Conservation (phyloP, 1,140 invertebrate species). For the Cotesia typhae region DNA sequence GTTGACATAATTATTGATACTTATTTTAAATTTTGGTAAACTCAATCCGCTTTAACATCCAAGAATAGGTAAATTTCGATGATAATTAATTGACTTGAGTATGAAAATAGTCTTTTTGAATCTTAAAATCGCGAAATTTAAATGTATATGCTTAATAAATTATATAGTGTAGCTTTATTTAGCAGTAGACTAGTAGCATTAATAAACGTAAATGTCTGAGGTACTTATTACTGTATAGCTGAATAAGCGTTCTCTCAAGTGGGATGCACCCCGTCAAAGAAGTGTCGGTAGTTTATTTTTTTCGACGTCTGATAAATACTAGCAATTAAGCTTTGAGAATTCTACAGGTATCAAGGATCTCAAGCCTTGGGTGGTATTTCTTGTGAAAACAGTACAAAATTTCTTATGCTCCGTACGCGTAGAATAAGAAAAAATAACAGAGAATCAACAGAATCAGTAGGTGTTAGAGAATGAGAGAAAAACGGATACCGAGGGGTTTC, state of each 20-base stretch:
- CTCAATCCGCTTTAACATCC: too few species aligned
- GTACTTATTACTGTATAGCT: conserved; percentile 50
- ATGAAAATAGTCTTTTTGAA: too few species aligned
- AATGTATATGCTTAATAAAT: too few species aligned
- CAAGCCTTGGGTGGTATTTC: not conserved
- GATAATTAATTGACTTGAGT: too few species aligned
- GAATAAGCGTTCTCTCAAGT: conserved; percentile 48
- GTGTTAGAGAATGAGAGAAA: not conserved
- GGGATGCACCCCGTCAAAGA: conserved; percentile 47
- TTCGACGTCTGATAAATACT: conserved; percentile 60
- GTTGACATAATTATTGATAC: too few species aligned
- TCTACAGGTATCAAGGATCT: conserved; percentile 11
- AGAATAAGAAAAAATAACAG: conserved; percentile 19
- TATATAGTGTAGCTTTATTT: not conserved
- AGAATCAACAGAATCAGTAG: conserved; percentile 15
- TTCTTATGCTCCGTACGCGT: not conserved
- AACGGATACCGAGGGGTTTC: conserved; percentile 36
- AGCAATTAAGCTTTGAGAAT: conserved; percentile 55
- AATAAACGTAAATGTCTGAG: conserved; percentile 48
- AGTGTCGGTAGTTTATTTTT: conserved; percentile 60
- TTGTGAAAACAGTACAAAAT: conserved; percentile 6
- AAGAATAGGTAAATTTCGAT: too few species aligned
- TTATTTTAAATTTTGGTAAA: too few species aligned
- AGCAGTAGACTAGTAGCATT: conserved; percentile 21
- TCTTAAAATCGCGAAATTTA: too few species aligned